Base-by-base conservation (phyloP, 2,797 vertebrate genomes). In the Onychomys arenicola region DNA sequence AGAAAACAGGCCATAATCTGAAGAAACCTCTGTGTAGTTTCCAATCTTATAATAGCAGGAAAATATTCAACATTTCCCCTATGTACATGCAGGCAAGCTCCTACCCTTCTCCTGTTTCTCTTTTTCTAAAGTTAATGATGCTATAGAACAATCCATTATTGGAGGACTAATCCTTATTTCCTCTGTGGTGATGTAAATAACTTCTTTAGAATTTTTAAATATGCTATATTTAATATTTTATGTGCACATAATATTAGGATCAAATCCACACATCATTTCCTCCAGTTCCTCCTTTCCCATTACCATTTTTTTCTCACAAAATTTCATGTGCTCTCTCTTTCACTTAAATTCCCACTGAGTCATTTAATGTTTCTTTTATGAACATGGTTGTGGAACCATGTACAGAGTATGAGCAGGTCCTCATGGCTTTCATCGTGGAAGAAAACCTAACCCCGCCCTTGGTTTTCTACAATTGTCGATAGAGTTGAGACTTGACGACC, bases 41-140 rank as follows among this genome's bases (percentile, higher is more conserved):
- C 89, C 69, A 89, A 49, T 82, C 13, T 43, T 88, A 9, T 29
- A 63, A 49, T 75, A 78, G 61, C 17, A 71, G 52, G 23, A 84
- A 86, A 49, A 21, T 4, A 59, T 19, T 63, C 8, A 34, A 6
- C 84, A 27, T 73, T 40, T 59, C 77, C 6, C 37, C 4, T 59
- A 61, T 63, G 6, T 7, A 6, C 52, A 9, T 34, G 0, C 43
- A 89, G 37, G 5, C 11, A 49, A 46, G 10, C 29, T 63, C 19
- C n/a, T 76, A 75, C 2, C 1, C 7, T 94, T 67, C 6, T 81
- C 43, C 25, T 86, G 29, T 19, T 2, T 85, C 89, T 63, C 9
- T 80, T 84, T 93, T 83, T 89, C 37, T 89, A 52, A 94, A 93
- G 34, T 52, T n/a, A 63, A 37, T 82, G 29, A 34, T 67, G 6